A percentile compares a stretch with the other conserved stretches of the same genome.
These are phyloP conservation scores for Malaclemys terrapin DNA, from an alignment of 2,113 vertebrate species.

Conservation along the genomic window DNA sequence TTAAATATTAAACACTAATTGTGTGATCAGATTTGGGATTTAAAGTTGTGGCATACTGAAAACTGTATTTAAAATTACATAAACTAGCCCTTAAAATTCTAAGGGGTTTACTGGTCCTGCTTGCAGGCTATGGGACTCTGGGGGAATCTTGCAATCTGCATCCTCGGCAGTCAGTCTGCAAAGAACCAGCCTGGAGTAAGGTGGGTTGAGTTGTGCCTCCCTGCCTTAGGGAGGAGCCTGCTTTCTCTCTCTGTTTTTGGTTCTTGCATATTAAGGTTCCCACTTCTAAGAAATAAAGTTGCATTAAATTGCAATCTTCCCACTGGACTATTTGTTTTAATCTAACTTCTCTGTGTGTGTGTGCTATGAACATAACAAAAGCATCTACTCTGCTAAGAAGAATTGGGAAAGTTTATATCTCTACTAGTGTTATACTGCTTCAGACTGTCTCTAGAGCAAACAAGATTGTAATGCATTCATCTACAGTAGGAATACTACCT, in stretches of 20 bases:
- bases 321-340: neutral
- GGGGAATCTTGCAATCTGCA: neutral
- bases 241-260: neutral
- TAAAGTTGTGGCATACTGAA: neutral
- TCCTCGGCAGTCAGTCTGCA: neutral
- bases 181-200: neutral
- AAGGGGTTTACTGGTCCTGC: neutral
- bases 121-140: neutral
- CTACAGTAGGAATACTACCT: neutral
- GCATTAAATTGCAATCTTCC: neutral
- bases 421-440: neutral
- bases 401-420: neutral
- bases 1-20: neutral
- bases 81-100: neutral
- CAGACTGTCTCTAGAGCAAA: neutral
- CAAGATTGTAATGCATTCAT: neutral
- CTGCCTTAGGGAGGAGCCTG: neutral
- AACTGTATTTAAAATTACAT: neutral
- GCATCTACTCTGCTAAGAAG: neutral
- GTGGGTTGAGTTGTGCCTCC: neutral
- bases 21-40: neutral
- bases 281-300: neutral
- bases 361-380: neutral
- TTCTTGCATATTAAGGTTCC: neutral
- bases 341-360: neutral